Conservation (phyloP, 2,888 invertebrate species). For the Aphrophora alni region DNA sequence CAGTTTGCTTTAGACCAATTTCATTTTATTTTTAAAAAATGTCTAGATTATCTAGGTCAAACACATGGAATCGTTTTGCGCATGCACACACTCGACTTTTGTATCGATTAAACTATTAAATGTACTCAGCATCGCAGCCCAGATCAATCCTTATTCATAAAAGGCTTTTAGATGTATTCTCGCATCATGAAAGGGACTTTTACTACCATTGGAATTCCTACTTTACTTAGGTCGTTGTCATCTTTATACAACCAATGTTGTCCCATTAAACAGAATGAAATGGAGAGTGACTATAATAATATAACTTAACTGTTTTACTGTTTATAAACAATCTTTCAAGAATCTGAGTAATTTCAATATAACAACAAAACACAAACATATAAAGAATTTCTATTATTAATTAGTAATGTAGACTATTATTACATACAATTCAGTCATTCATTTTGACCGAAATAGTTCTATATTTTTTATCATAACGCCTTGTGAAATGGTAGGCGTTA, state of each 20-base stretch:
- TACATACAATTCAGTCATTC: too few relatives aligned
- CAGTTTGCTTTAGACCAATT: neutral
- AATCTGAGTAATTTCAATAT: too few relatives aligned
- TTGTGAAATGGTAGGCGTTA: too few relatives aligned
- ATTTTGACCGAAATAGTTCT: too few relatives aligned
- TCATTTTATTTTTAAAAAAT: neutral
- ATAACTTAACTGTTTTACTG: too few relatives aligned
- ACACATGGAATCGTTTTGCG: neutral
- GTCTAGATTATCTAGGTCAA: neutral
- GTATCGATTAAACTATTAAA: conserved; percentile 6
- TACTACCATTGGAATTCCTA: neutral
- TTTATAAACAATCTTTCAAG: too few relatives aligned
- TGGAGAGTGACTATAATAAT: too few relatives aligned
- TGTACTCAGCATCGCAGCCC: neutral
- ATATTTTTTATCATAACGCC: too few relatives aligned
- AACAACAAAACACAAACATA: too few relatives aligned
- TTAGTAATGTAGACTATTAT: too few relatives aligned
- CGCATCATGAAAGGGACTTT: neutral
- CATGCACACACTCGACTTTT: neutral
- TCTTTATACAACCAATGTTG: neutral
- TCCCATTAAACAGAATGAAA: too few relatives aligned
- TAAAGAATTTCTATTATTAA: too few relatives aligned
- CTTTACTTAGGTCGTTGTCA: neutral
- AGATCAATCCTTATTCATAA: conserved; percentile 6
- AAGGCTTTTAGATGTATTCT: neutral